Conservation (phyloP, 2,888 invertebrate species). For the Antitype chi region DNA sequence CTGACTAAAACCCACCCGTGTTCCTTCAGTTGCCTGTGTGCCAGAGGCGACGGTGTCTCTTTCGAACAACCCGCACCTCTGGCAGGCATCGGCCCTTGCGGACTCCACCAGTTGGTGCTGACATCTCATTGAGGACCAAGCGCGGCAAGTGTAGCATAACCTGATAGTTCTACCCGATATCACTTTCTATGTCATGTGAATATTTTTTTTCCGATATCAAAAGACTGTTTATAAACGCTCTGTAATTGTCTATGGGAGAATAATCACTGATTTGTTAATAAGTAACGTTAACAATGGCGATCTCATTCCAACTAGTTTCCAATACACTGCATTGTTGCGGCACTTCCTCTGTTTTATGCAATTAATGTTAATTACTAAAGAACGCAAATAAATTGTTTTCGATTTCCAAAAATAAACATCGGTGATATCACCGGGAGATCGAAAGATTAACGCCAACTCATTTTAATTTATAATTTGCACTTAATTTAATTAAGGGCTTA, state of each 20-base stretch:
- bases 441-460: not conserved
- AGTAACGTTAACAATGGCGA: conserved; percentile 58
- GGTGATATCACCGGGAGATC: conserved; percentile 3
- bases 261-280: conserved; percentile 59
- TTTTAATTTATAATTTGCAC: not conserved
- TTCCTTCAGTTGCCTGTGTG: too few species aligned
- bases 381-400: conserved; percentile 11
- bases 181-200: conserved; percentile 36
- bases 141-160: too few species aligned
- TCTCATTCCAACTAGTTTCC: conserved; percentile 54
- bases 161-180: too few species aligned
- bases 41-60: too few species aligned
- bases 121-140: too few species aligned
- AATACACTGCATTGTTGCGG: conserved; percentile 41
- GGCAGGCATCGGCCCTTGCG: too few species aligned
- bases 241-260: conserved; percentile 42
- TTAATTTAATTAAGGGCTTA: not conserved
- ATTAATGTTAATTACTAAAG: conserved; percentile 27
- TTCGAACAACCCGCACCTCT: too few species aligned
- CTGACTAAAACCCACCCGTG: too few species aligned
- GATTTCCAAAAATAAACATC: conserved; percentile 19
- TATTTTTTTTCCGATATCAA: conserved; percentile 19
- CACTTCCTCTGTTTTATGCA: conserved; percentile 35
- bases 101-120: too few species aligned
- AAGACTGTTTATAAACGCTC: conserved; percentile 35